These are phyloP conservation scores for Limnephilus auricula DNA, from an alignment of 2,888 invertebrate genomes.

Conservation along the genomic window DNA sequence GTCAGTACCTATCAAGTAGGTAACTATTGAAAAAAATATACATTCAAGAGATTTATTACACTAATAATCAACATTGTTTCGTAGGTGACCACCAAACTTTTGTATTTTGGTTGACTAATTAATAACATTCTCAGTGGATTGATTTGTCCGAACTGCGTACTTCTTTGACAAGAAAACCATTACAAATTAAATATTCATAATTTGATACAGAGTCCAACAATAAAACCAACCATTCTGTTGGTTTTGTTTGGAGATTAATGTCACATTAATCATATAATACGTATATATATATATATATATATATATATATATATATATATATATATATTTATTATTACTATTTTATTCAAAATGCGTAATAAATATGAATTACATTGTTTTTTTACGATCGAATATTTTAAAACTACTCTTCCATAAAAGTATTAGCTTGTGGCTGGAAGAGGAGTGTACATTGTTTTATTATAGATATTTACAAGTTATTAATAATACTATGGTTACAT, in stretches of 20 bases:
- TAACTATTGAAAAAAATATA: neutral
- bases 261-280: neutral
- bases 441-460: too few species aligned
- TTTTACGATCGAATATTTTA: too few species aligned
- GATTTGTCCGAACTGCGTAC: neutral
- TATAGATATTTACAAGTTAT: too few species aligned
- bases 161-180: neutral
- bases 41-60: too few species aligned
- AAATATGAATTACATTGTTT: too few species aligned
- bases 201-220: neutral
- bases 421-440: too few species aligned
- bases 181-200: neutral
- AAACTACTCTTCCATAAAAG: too few species aligned
- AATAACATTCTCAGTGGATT: neutral
- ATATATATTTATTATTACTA: too few species aligned
- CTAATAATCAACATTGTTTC: neutral
- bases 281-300: too few species aligned
- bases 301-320: too few species aligned
- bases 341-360: too few species aligned
- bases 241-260: neutral
- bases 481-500: too few species aligned
- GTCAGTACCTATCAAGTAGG: neutral
- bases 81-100: neutral
- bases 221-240: neutral
- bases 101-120: neutral